Evolutionary conservation across 2,888 invertebrate species (phyloP).

Genomic region (Mactromeris polynyma): DNA sequence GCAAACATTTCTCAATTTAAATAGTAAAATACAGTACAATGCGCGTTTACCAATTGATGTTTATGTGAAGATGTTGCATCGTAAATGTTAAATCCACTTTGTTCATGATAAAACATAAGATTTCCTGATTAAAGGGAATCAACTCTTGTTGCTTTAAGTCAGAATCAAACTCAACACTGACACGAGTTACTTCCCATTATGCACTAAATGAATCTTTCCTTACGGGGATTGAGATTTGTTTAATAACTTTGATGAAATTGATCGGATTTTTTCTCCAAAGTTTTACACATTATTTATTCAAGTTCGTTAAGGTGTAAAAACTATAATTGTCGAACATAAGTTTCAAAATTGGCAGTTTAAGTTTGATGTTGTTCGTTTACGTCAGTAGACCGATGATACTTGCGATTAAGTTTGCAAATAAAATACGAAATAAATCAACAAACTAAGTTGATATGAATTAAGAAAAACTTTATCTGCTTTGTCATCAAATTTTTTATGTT

Average conservation of each 20-base stretch:
- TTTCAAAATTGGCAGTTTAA: constrained; percentile 14
- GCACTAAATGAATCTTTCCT: neutral
- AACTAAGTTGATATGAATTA: constrained; percentile 52
- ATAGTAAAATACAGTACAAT: too few relatives aligned
- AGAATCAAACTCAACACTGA: neutral
- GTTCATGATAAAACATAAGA: too few relatives aligned
- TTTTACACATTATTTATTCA: neutral
- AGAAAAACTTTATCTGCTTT: constrained; percentile 46
- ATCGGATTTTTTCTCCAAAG: neutral
- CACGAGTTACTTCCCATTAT: neutral
- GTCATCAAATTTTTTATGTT: constrained; percentile 59
- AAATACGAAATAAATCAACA: constrained; percentile 53
- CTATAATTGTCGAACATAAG: neutral
- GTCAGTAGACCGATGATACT: constrained; percentile 19
- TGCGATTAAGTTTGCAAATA: constrained; percentile 30
- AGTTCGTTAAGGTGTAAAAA: neutral
- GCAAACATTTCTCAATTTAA: too few relatives aligned
- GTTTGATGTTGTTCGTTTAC: constrained; percentile 31
- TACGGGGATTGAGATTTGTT: neutral
- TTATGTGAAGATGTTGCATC: too few relatives aligned
- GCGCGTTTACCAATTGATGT: too few relatives aligned
- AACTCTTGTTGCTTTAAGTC: neutral
- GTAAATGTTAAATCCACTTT: too few relatives aligned
- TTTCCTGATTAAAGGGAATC: neutral
- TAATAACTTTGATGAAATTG: neutral